Percentiles rank a stretch among this genome's conserved stretches.
phyloP scores from a whole-genome alignment of 2,888 invertebrate species.

The Chrysodeixis includens region DNA sequence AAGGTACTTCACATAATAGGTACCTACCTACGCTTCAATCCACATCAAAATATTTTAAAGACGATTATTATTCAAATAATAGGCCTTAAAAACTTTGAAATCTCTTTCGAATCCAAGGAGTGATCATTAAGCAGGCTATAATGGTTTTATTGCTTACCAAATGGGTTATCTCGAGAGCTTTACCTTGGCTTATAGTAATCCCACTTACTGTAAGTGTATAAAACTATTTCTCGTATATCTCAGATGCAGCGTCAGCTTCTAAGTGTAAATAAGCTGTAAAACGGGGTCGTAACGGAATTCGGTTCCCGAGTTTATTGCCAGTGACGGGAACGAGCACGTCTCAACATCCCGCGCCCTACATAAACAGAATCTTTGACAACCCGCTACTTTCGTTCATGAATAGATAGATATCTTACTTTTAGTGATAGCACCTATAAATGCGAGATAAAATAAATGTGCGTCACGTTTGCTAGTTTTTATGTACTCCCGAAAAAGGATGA shows the following conservation, averaged over 20 bases:
- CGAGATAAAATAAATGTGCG: conserved; percentile 13
- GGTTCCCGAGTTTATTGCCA: conserved; percentile 63
- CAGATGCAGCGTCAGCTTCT: conserved; percentile 31
- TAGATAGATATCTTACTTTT: conserved; percentile 19
- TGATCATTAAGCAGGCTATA: conserved; percentile 7
- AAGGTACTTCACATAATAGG: too few species aligned
- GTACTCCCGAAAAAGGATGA: not conserved
- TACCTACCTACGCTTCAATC: conserved; percentile 8
- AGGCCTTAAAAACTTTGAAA: not conserved
- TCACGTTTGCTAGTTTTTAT: conserved; percentile 6
- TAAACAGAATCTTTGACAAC: conserved; percentile 40
- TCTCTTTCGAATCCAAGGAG: not conserved
- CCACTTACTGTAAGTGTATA: conserved; percentile 14
- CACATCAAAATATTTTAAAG: not conserved
- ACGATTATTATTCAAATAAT: not conserved
- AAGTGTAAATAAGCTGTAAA: conserved; percentile 62
- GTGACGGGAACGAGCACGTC: conserved; percentile 52
- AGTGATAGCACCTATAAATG: conserved; percentile 15
- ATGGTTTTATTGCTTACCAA: conserved; percentile 4
- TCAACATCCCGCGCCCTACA: conserved; percentile 50
- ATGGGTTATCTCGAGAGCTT: conserved; percentile 10
- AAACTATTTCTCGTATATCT: conserved; percentile 23
- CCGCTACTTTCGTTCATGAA: conserved; percentile 30
- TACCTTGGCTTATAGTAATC: conserved; percentile 25
- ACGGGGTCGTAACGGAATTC: conserved; percentile 63